phyloP scores from a whole-genome alignment of 2,113 vertebrate species.

The Callorhinus ursinus region DNA sequence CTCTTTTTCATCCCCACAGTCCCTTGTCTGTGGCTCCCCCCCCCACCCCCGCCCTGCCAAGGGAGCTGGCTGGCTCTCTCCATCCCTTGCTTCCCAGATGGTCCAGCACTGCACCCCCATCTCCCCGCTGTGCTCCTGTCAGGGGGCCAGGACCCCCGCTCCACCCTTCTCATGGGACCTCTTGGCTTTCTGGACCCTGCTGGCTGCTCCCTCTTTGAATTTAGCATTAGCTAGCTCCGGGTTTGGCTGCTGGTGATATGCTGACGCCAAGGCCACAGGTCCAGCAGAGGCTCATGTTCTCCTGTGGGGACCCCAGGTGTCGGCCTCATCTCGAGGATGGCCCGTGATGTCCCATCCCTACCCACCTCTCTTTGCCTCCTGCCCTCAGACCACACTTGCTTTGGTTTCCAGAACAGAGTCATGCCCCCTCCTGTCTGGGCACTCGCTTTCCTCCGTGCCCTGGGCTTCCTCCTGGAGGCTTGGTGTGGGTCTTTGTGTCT shows the following conservation, averaged over 20 bases:
- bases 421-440: not conserved
- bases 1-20: fast-evolving
- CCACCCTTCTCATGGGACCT: not conserved
- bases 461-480: not conserved
- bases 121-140: not conserved
- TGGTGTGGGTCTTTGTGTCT: not conserved
- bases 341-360: not conserved
- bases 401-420: not conserved
- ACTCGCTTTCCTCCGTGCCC: fast-evolving
- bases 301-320: not conserved
- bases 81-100: fast-evolving
- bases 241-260: not conserved
- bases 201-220: not conserved
- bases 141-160: not conserved
- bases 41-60: not conserved
- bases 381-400: not conserved
- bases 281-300: not conserved
- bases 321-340: not conserved
- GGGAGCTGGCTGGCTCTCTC: fast-evolving
- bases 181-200: not conserved
- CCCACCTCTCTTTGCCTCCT: not conserved
- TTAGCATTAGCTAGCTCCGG: not conserved
- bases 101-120: fast-evolving
- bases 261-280: not conserved
- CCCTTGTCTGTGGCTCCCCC: not conserved